phyloP scores from a whole-genome alignment of 2,888 invertebrate species.

The Tenthredo amoena region DNA sequence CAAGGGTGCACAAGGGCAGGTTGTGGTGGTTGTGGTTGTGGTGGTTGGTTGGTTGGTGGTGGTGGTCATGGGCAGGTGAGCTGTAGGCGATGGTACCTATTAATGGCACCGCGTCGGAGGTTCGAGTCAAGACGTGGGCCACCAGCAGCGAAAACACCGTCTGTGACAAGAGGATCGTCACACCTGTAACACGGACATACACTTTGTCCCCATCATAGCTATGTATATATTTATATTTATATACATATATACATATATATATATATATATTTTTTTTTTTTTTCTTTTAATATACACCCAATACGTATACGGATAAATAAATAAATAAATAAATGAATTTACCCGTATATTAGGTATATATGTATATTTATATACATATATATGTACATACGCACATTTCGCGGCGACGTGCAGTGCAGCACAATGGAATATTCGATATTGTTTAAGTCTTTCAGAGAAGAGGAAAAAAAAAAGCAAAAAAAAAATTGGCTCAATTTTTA shows the following conservation, averaged over 20 bases:
- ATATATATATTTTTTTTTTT: not conserved
- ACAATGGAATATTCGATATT: not conserved
- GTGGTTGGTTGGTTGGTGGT: constrained; percentile 22
- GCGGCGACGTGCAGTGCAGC: constrained; percentile 37
- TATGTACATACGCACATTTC: not conserved
- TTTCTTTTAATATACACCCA: not conserved
- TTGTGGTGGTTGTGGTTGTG: not conserved
- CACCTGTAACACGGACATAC: constrained; percentile 91
- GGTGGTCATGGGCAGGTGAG: constrained; percentile 48
- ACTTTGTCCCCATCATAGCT: constrained; percentile 36
- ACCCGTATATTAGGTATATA: not conserved
- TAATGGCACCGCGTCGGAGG: constrained; percentile 99
- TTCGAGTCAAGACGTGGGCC: constrained; percentile 99
- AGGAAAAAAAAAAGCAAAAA: too few species aligned
- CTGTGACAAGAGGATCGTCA: constrained; percentile 99
- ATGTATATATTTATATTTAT: not conserved
- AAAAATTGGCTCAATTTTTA: too few species aligned
- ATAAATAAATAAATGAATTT: not conserved
- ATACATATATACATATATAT: not conserved
- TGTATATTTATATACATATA: not conserved
- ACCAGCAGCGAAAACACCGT: constrained; percentile 99
- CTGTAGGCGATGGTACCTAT: constrained; percentile 86
- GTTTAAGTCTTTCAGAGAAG: not conserved
- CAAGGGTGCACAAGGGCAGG: constrained; percentile 48
- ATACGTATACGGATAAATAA: not conserved